Evolutionary conservation across 2,113 vertebrate species (phyloP).

Genomic region (Lagopus muta): DNA sequence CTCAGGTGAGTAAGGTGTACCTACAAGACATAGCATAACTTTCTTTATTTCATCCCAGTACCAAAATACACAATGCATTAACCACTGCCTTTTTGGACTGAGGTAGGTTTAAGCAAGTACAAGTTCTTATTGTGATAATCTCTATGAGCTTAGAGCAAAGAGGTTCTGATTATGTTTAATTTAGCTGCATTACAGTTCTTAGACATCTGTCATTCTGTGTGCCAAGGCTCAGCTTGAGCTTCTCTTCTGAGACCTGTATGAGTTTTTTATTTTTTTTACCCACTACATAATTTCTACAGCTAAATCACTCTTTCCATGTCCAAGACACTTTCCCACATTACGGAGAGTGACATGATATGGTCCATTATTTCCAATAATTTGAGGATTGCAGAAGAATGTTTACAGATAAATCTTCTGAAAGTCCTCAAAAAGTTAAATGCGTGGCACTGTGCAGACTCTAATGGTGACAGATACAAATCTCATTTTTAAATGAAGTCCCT

Average conservation of each 20-base stretch:
- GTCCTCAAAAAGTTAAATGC: neutral
- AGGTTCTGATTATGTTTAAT: conserved; percentile 65
- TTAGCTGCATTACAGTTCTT: conserved; percentile 61
- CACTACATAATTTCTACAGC: neutral
- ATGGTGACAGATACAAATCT: neutral
- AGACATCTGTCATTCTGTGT: conserved; percentile 66
- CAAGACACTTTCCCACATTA: neutral
- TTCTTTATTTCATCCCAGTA: neutral
- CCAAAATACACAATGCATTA: neutral
- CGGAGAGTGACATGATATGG: neutral
- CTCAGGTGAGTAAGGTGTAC: neutral
- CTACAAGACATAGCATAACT: neutral
- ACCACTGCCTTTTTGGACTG: neutral
- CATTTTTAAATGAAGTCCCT: neutral
- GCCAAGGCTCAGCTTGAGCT: conserved; percentile 5
- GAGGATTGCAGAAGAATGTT: conserved; percentile 14
- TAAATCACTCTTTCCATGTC: neutral
- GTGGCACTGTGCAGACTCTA: neutral
- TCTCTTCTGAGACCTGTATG: neutral
- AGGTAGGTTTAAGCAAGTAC: neutral
- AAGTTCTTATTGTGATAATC: conserved; percentile 46
- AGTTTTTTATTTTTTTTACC: accelerated
- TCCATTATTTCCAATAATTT: conserved; percentile 34
- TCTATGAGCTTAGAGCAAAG: neutral
- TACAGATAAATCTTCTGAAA: conserved; percentile 46